phyloP scores from a whole-genome alignment of 2,888 invertebrate species.

The Enchytraeus crypticus region DNA sequence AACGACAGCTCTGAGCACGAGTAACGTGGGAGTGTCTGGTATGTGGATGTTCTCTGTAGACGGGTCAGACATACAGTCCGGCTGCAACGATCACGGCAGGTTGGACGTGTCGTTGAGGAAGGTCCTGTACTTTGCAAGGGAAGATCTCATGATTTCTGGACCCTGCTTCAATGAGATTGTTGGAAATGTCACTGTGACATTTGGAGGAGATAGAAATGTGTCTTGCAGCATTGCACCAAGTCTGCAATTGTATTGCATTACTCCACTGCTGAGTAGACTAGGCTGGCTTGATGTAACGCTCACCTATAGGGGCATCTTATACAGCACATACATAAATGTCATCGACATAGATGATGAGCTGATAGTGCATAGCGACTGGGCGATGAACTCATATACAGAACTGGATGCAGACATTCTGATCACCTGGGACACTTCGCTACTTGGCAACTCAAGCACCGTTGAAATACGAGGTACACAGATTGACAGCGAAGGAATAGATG shows the following conservation, averaged over 20 bases:
- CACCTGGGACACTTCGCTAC: background rate
- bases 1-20: background rate
- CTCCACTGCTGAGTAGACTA: background rate
- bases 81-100: background rate
- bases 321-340: background rate
- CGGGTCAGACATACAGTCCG: background rate
- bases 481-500: background rate
- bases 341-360: background rate
- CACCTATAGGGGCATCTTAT: background rate
- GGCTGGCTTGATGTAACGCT: background rate
- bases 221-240: no score
- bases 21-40: constrained; percentile 8
- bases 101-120: constrained; percentile 5
- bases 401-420: background rate
- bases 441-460: background rate
- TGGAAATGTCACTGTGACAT: background rate
- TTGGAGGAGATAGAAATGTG: background rate
- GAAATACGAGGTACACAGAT: background rate
- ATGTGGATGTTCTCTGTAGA: constrained; percentile 12
- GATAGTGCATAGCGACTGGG: background rate
- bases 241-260: no score
- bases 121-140: constrained; percentile 1
- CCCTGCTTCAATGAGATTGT: background rate
- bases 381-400: background rate
- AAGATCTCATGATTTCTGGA: constrained; percentile 5